Conservation (phyloP, 1,140 invertebrate genomes). For the Habropoda laboriosa region DNA sequence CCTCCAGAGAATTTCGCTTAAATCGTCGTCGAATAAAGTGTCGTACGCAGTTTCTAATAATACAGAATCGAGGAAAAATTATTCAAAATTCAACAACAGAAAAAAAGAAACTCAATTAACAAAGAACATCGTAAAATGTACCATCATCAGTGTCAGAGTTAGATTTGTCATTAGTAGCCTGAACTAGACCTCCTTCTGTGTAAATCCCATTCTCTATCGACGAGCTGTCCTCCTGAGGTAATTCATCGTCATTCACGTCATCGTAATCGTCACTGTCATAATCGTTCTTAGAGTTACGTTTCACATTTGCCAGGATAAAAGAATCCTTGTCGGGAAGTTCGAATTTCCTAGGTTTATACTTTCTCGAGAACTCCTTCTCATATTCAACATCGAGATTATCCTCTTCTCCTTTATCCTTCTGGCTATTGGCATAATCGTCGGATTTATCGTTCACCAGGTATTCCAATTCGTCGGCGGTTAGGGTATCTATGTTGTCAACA, state of each 20-base stretch:
- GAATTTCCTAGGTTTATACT: slow-evolving; percentile 65
- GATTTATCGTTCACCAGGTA: slow-evolving; percentile 57
- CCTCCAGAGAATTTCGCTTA: slow-evolving; percentile 71
- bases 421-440: slow-evolving; percentile 20
- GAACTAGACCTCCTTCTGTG: slow-evolving; percentile 85
- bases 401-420: background rate
- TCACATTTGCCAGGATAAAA: slow-evolving; percentile 6
- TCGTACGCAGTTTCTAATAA: slow-evolving; percentile 46
- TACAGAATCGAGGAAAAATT: background rate
- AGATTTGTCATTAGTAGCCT: slow-evolving; percentile 57
- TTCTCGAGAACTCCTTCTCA: slow-evolving; percentile 68
- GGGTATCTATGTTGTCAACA: background rate
- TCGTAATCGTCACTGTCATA: slow-evolving; percentile 36
- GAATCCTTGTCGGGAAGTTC: slow-evolving; percentile 1
- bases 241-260: slow-evolving; percentile 77
- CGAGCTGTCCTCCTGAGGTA: slow-evolving; percentile 37
- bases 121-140: too few species aligned
- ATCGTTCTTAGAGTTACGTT: slow-evolving; percentile 75
- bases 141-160: slow-evolving; percentile 28
- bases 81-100: background rate
- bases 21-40: slow-evolving; percentile 62
- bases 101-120: too few species aligned
- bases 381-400: slow-evolving; percentile 71
- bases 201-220: slow-evolving; percentile 78
- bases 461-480: slow-evolving; percentile 46